phyloP scores from a whole-genome alignment of 2,888 invertebrate species.

The Microdon myrmicae region DNA sequence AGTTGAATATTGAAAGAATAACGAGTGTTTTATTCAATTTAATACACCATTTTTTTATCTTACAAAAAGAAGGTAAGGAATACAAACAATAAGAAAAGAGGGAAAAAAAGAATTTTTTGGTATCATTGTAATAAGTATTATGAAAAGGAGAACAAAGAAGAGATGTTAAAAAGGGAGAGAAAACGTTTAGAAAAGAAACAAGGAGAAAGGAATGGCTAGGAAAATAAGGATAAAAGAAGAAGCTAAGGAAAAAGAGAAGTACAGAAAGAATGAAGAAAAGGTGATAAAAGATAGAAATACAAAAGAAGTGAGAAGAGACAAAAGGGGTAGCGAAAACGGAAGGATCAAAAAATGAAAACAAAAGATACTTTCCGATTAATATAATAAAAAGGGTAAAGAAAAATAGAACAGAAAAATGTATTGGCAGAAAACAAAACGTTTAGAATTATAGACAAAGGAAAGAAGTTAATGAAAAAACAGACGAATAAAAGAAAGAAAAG shows the following conservation, averaged over 20 bases:
- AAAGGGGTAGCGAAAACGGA: constrained; percentile 1
- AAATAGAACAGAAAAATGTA: constrained; percentile 4
- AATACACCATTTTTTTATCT: too few species aligned
- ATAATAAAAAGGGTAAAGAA: neutral
- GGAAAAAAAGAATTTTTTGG: neutral
- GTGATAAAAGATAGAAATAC: constrained; percentile 5
- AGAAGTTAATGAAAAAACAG: constrained; percentile 1
- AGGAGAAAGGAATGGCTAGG: neutral
- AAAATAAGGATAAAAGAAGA: neutral
- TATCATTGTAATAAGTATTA: neutral
- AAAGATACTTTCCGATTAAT: neutral
- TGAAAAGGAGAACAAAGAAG: too few species aligned
- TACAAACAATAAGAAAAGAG: too few species aligned
- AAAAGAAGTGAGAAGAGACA: neutral
- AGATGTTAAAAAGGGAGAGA: too few species aligned
- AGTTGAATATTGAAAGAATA: too few species aligned
- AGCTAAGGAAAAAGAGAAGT: neutral
- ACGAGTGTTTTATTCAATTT: too few species aligned
- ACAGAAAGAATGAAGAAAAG: too few species aligned
- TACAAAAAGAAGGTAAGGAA: too few species aligned
- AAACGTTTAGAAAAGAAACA: constrained; percentile 2
- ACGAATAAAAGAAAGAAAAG: constrained; percentile 3
- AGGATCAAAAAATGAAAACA: neutral
- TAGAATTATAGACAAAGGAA: constrained; percentile 1
- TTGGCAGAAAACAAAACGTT: neutral